These are phyloP conservation scores for Orbicella faveolata DNA, from an alignment of 64 coral and sea anemone species.

Conservation along the genomic window DNA sequence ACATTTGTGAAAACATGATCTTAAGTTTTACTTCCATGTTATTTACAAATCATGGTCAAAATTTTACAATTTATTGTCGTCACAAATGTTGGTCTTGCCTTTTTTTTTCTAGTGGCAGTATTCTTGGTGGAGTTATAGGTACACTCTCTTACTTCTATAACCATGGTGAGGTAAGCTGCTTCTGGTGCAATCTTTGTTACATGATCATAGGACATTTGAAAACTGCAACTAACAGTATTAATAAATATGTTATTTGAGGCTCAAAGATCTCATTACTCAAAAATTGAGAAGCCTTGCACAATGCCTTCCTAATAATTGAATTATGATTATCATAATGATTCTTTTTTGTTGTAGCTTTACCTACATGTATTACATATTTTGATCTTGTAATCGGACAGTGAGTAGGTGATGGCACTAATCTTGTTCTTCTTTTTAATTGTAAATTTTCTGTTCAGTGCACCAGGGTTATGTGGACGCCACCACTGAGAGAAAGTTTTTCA, in stretches of 20 bases:
- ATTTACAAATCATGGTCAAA: too few species aligned
- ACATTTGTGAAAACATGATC: too few species aligned
- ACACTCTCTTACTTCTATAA: slow-evolving; percentile 88
- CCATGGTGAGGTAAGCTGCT: slow-evolving; percentile 84
- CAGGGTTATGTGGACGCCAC: slow-evolving; percentile 99
- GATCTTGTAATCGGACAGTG: too few species aligned
- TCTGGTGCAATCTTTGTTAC: not conserved
- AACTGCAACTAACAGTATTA: not conserved
- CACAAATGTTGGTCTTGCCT: not conserved
- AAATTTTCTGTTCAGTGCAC: slow-evolving; percentile 63
- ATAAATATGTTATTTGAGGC: too few species aligned
- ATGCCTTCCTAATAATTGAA: too few species aligned
- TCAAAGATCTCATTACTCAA: too few species aligned
- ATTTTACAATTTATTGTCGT: not conserved
- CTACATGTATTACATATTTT: too few species aligned
- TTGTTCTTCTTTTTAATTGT: not conserved
- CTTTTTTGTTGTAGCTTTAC: too few species aligned
- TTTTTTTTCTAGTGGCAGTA: slow-evolving; percentile 73
- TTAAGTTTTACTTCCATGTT: too few species aligned
- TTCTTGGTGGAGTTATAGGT: slow-evolving; percentile 88
- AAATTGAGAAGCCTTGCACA: too few species aligned
- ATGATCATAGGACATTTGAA: not conserved
- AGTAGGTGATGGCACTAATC: not conserved
- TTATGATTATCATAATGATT: too few species aligned
- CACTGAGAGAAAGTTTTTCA: slow-evolving; percentile 97